Evolutionary conservation across 2,888 invertebrate species (phyloP), one percentile per base, ranked within the genome.

Genomic region (Dendrolimus houi): DNA sequence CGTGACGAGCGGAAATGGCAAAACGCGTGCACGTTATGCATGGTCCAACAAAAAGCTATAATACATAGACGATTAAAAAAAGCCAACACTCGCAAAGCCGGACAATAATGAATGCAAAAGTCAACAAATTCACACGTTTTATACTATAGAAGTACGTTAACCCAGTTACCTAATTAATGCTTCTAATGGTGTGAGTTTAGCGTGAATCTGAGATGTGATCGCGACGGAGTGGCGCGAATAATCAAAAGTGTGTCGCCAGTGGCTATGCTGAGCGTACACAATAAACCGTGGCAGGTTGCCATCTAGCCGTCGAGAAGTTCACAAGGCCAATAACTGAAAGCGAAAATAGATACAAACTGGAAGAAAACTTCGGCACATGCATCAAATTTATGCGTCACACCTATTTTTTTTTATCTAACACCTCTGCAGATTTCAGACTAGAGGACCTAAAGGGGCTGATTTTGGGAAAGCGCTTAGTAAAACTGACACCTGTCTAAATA

Each of bases 1-100:
- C 87, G 85, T 87, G 82, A 86, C 88, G 81, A 69, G 70, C 82
- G 89, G 87, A 88, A 85, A 77, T 78, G 79, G 81, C 79, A 77
- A 81, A 81, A 81, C 69, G 70, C 77, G 72, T 73, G 62, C 71
- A 76, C 80, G 77, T 79, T 77, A 47, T 78, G 75, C 79, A 78
- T 79, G 71, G 71, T 66, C 69, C 67, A 71, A 64, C 64, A 68
- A 64, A 47, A 47, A 10, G 12, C 9, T 47, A 47, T 47, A 10
- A 47, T 47, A 47, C 47, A 47, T 12, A 47, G 47, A 10, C 9
- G 2, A 47, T 2, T 47, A 29, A 29, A 29, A 17, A 29, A 29
- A 29, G 29, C 29, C 29, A 29, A 67, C 64, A 64, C 64, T 63
- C 58, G 65, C 63, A 69, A 71, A 71, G 47, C 47, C 47, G 47